phyloP scores from a whole-genome alignment of 2,797 vertebrate species.

The Syndactyla subalaris region DNA sequence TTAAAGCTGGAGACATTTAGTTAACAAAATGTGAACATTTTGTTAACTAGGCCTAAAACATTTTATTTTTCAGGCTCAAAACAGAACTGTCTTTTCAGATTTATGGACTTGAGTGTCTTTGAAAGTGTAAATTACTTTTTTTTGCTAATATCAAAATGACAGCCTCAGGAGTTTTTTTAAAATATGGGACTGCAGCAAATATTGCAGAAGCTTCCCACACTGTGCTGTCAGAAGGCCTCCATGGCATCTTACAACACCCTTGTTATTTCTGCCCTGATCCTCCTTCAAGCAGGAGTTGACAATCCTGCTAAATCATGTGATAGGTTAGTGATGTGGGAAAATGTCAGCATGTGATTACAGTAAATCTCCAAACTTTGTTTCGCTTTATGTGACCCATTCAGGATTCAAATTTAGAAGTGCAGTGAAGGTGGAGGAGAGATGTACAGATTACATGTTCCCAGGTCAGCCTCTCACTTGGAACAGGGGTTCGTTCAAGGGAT shows the following conservation, averaged over 20 bases:
- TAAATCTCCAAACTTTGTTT: constrained; percentile 50
- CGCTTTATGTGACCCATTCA: not conserved
- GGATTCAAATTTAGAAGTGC: not conserved
- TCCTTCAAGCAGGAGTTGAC: constrained; percentile 42
- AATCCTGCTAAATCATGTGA: constrained; percentile 56
- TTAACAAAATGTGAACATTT: not conserved
- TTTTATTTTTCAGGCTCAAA: not conserved
- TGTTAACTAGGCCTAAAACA: not conserved
- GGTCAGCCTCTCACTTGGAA: not conserved
- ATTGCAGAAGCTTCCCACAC: not conserved
- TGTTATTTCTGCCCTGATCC: constrained; percentile 47
- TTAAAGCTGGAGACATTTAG: not conserved
- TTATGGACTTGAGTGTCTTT: not conserved
- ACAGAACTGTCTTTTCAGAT: not conserved
- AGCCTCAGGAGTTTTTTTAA: not conserved
- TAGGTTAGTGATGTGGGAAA: constrained; percentile 54
- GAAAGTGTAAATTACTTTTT: constrained; percentile 43
- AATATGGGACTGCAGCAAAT: constrained; percentile 35
- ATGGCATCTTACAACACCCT: constrained; percentile 40
- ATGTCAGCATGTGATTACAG: constrained; percentile 55
- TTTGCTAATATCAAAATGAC: constrained; percentile 35
- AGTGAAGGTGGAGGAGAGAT: not conserved
- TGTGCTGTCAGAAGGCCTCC: constrained; percentile 3
- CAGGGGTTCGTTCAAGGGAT: not conserved
- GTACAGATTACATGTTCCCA: not conserved